Evolutionary conservation across 2,797 vertebrate genomes (phyloP).

Genomic region (Syndactyla subalaris): DNA sequence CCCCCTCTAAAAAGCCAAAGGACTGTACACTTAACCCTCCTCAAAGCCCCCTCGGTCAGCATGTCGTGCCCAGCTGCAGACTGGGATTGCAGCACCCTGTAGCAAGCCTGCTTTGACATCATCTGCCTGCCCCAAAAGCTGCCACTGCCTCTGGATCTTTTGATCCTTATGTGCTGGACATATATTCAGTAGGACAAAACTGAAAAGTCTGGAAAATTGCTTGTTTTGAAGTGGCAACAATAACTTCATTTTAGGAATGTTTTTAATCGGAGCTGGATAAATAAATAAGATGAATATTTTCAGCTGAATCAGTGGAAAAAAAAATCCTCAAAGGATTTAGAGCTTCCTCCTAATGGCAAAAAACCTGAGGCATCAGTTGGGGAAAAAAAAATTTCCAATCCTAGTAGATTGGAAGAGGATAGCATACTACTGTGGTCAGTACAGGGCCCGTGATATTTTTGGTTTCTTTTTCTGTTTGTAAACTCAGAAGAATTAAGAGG

Average conservation of each 20-base stretch:
- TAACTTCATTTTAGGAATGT: constrained; percentile 23
- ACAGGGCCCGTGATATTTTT: background rate
- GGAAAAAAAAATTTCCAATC: background rate
- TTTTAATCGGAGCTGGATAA: constrained; percentile 17
- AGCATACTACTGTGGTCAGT: background rate
- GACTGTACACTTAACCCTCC: background rate
- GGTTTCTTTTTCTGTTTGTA: background rate
- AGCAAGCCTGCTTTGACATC: constrained; percentile 3
- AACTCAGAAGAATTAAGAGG: background rate
- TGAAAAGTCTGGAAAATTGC: background rate
- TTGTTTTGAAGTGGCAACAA: background rate
- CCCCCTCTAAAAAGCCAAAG: background rate
- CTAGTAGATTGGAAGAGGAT: background rate
- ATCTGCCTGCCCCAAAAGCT: background rate
- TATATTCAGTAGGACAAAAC: background rate
- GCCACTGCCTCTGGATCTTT: background rate
- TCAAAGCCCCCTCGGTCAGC: background rate
- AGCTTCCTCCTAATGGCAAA: background rate
- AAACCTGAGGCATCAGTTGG: background rate
- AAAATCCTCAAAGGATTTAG: background rate
- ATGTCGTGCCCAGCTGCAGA: background rate
- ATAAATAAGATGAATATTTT: constrained; percentile 31
- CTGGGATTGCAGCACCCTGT: background rate
- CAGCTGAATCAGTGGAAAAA: background rate
- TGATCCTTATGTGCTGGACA: background rate